phyloP scores from a whole-genome alignment of 92 coral and sea anemone species.

The Blastomussa wellsi region DNA sequence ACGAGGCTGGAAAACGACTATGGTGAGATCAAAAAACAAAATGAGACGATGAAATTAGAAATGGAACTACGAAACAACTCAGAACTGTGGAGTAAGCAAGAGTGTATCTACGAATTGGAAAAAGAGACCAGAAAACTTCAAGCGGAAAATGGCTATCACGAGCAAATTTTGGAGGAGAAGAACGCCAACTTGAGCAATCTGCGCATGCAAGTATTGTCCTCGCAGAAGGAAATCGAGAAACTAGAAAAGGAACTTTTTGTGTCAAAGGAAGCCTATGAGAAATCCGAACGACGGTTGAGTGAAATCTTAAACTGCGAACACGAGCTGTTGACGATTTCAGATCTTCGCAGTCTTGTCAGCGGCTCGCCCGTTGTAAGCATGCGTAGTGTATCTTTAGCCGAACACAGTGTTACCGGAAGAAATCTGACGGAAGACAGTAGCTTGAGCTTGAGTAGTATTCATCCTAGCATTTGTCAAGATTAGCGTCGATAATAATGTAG shows the following conservation, averaged over 20 bases:
- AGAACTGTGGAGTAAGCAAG: conserved; percentile 43
- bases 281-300: conserved; percentile 31
- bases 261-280: conserved; percentile 39
- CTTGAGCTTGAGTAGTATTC: conserved; percentile 12
- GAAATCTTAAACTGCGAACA: conserved; percentile 22
- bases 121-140: conserved; percentile 48
- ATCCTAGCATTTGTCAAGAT: neutral
- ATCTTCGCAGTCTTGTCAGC: conserved; percentile 22
- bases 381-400: neutral
- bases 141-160: conserved; percentile 49
- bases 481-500: too few species aligned
- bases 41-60: conserved; percentile 41
- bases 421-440: neutral
- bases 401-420: neutral
- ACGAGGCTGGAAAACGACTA: conserved; percentile 42
- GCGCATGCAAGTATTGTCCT: conserved; percentile 54
- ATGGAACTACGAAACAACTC: conserved; percentile 23
- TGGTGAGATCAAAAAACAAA: conserved; percentile 32
- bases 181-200: conserved; percentile 50
- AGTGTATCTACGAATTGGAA: conserved; percentile 53
- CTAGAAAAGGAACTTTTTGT: conserved; percentile 50
- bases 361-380: conserved; percentile 1
- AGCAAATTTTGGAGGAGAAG: conserved; percentile 43
- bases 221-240: conserved; percentile 61
- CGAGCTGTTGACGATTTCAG: conserved; percentile 11